A percentile compares a stretch with the other conserved stretches of the same genome.
These are phyloP conservation scores for Clusia tigrina DNA, from an alignment of 2,888 invertebrate species.

Conservation along the genomic window DNA sequence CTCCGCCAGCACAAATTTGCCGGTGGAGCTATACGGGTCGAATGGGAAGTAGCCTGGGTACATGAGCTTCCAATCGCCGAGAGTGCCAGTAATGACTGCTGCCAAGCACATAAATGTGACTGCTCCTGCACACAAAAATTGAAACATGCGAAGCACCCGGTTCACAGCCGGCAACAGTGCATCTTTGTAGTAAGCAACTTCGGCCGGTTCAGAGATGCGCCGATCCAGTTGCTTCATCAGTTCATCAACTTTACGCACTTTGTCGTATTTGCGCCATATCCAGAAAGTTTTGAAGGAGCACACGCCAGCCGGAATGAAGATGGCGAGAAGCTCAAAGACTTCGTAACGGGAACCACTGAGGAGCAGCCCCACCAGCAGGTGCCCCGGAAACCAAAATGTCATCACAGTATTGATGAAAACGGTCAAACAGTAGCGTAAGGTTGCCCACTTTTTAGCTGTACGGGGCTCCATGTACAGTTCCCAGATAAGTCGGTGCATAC, in stretches of 20 bases:
- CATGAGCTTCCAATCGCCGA: conserved; percentile 31
- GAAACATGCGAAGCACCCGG: conserved; percentile 11
- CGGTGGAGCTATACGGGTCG: conserved; percentile 16
- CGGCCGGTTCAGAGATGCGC: conserved; percentile 22
- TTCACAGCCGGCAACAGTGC: conserved; percentile 7
- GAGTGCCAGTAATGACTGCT: conserved; percentile 26
- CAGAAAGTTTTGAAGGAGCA: conserved; percentile 31
- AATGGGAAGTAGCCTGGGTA: conserved; percentile 40
- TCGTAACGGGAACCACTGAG: conserved; percentile 25
- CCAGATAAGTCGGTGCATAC: conserved; percentile 27
- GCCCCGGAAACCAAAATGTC: conserved; percentile 34
- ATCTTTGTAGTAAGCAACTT: conserved; percentile 19
- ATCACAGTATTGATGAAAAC: conserved; percentile 27
- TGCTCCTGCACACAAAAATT: conserved; percentile 14
- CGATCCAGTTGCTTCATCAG: conserved; percentile 28
- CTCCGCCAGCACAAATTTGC: conserved; percentile 28
- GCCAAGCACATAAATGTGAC: conserved; percentile 25
- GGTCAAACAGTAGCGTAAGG: conserved; percentile 28
- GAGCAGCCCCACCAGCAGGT: conserved; percentile 36
- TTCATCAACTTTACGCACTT: conserved; percentile 26
- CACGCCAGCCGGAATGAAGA: conserved; percentile 28
- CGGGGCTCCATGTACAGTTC: conserved; percentile 25
- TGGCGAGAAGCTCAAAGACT: conserved; percentile 32
- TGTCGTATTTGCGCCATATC: conserved; percentile 32
- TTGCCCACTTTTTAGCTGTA: conserved; percentile 14